Evolutionary conservation across 2,888 invertebrate genomes (phyloP), one percentile per base, ranked within the genome.

Genomic region (Saturnia pavonia): DNA sequence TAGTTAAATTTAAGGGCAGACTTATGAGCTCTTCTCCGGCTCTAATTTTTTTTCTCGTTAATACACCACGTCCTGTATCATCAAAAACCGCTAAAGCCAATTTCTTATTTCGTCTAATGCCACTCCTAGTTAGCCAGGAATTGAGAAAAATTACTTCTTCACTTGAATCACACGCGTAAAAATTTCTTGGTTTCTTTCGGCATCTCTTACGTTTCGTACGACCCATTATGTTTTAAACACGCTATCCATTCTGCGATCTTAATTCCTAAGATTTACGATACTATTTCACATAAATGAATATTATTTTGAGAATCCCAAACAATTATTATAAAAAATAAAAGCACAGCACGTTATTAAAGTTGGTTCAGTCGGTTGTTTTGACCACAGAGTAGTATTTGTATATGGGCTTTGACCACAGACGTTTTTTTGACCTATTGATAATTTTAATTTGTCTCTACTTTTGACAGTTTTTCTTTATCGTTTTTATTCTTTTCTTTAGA

Each of bases 1-100:
- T 94, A 69, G 96, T 94, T 72, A 95, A 85, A 77, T 94, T 89
- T 42, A 95, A 83, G 2, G 96, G 96, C 72, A 96, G 82, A 76
- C 93, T 94, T 72, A 96, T 94, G 16, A 96, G 85, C 75, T 94
- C 91, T 78, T 96, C 95, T 69, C 95, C 95, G 40, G 91, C 80
- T 12, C 81, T 78, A 51, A 97, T 91, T 63, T 85, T 87, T 76
- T 87, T 91, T 79, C 94, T 95, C 0, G 97, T 95, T 79, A 95
- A 94, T 40, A 98, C 91, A 34, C 98, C 98, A 71, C 98, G 94
- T 12, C 97, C 97, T 8, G 97, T 97, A 14, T 90, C 83, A 42
- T 91, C 75, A 86, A 97, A 97, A 71, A 93, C 80, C 11, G 94
- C 93, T n/a, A 96, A 88, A 40, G 88, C 87, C 27, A 97, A 85